Evolutionary conservation across 2,888 invertebrate genomes (phyloP).

Genomic region (Tetheella fluctuosa): DNA sequence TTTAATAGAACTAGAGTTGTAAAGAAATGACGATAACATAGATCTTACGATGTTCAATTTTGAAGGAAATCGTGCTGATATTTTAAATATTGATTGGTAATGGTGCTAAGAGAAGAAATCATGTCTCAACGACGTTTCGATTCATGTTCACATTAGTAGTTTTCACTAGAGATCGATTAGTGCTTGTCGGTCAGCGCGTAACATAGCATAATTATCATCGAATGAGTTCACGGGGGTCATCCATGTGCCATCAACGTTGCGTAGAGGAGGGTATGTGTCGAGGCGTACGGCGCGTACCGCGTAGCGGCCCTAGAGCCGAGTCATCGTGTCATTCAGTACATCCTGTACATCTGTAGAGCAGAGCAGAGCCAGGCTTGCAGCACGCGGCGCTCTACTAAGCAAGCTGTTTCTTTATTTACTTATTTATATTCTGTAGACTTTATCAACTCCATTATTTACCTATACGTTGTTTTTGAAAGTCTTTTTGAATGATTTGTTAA

Average conservation of each 20-base stretch:
- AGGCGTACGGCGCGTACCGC: not conserved
- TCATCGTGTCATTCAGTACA: conserved; percentile 31
- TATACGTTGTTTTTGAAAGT: not conserved
- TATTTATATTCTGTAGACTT: not conserved
- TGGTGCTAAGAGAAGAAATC: conserved; percentile 74
- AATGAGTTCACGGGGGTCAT: conserved; percentile 52
- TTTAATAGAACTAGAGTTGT: conserved; percentile 67
- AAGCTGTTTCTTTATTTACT: conserved; percentile 31
- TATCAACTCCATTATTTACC: not conserved
- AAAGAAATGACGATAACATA: conserved; percentile 66
- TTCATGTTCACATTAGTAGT: conserved; percentile 65
- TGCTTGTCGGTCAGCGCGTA: conserved; percentile 64
- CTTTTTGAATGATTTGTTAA: not conserved
- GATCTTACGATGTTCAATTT: conserved; percentile 65
- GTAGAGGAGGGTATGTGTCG: conserved; percentile 21
- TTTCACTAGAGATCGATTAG: conserved; percentile 67
- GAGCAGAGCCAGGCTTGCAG: conserved; percentile 70
- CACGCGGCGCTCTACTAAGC: conserved; percentile 72
- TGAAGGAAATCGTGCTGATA: conserved; percentile 61
- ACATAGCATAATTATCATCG: conserved; percentile 57
- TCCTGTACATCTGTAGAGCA: conserved; percentile 41
- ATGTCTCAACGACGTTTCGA: conserved; percentile 59
- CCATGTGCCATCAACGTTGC: conserved; percentile 70
- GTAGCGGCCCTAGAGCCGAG: conserved; percentile 17
- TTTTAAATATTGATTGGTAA: conserved; percentile 63